Conservation (phyloP, 2,888 invertebrate genomes). For the Andrena trimmerana region DNA sequence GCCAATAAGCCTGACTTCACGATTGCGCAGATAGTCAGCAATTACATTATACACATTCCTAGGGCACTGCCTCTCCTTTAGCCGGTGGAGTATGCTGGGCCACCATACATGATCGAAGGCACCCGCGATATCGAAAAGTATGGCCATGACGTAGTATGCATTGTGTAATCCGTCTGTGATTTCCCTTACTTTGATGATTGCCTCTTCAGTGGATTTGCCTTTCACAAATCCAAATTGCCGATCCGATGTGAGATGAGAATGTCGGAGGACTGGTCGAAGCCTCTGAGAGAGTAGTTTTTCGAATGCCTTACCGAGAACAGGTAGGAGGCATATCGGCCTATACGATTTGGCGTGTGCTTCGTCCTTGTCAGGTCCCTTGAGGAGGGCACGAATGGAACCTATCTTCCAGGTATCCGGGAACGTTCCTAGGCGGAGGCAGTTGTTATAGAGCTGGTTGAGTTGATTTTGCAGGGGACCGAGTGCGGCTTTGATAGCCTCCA, state of each 20-base stretch:
- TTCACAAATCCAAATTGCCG: not conserved
- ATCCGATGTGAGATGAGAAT: not conserved
- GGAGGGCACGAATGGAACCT: not conserved
- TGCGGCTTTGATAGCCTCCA: not conserved
- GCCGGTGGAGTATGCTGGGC: not conserved
- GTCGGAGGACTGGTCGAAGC: not conserved
- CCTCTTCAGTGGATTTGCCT: not conserved
- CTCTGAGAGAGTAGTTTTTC: not conserved
- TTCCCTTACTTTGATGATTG: not conserved
- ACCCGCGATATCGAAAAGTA: not conserved
- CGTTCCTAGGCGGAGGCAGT: too few relatives aligned
- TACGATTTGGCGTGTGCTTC: not conserved
- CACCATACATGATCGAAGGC: conserved; percentile 33
- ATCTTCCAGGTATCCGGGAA: not conserved
- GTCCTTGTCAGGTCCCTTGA: not conserved
- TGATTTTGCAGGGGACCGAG: not conserved
- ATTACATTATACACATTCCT: not conserved
- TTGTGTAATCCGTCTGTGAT: not conserved
- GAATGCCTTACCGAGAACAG: not conserved
- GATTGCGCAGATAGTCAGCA: not conserved
- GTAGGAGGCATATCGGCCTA: not conserved
- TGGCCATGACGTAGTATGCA: conserved; percentile 1
- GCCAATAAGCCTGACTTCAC: not conserved
- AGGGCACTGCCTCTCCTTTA: not conserved
- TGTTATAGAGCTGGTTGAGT: not conserved